A percentile compares a stretch with the other conserved stretches of the same genome.
Evolutionary conservation across 1,140 invertebrate genomes (phyloP).

Genomic region (Zaprionus ghesquierei): DNA sequence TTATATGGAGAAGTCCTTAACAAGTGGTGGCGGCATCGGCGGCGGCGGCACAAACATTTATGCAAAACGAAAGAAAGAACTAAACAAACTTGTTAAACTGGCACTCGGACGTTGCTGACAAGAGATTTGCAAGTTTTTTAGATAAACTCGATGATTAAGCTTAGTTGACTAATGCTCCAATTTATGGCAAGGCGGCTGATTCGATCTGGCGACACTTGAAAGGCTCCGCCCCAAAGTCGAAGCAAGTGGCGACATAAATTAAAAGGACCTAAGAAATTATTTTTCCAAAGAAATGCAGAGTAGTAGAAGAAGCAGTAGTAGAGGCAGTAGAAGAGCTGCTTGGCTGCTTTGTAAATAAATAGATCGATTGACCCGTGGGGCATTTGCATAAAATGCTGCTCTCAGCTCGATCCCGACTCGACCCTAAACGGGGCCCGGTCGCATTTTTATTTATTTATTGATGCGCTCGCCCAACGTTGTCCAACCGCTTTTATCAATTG

Average conservation of each 20-base stretch:
- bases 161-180: conserved; percentile 66
- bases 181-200: conserved; percentile 62
- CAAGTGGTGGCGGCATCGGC: conserved; percentile 7
- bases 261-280: conserved; percentile 9
- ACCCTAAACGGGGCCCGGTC: conserved; percentile 8
- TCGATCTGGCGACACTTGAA: conserved; percentile 48
- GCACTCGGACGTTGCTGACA: not conserved
- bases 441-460: conserved; percentile 73
- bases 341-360: conserved; percentile 51
- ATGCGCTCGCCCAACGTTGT: conserved; percentile 54
- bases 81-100: conserved; percentile 63
- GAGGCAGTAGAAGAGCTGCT: not conserved
- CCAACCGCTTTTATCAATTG: conserved; percentile 60
- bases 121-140: conserved; percentile 46
- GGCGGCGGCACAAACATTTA: conserved; percentile 61
- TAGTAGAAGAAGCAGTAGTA: not conserved
- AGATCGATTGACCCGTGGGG: conserved; percentile 51
- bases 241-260: conserved; percentile 40
- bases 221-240: conserved; percentile 31
- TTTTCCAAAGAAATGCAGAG: not conserved
- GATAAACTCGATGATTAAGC: conserved; percentile 60
- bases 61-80: conserved; percentile 61
- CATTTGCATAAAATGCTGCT: conserved; percentile 63
- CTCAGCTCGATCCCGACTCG: conserved; percentile 26
- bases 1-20: conserved; percentile 39